Percentiles rank a stretch among this genome's conserved stretches.
These are phyloP conservation scores for Stenurella melanura DNA, from an alignment of 2,888 invertebrate species.

Conservation along the genomic window DNA sequence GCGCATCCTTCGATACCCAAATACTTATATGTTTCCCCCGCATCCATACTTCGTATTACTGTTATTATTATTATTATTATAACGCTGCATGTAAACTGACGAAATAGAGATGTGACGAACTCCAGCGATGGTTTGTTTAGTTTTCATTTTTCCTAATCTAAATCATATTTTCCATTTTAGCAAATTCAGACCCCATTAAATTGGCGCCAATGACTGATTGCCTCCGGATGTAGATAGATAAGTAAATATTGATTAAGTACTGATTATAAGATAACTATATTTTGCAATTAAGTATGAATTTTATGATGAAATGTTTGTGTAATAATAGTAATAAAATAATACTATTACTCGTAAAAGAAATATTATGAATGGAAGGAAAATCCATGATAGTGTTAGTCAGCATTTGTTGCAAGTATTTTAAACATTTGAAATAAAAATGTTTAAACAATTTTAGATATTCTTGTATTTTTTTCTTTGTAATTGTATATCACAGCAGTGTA, in stretches of 20 bases:
- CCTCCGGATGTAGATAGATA: background rate
- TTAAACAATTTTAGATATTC: no score
- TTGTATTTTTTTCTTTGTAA: no score
- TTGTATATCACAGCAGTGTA: no score
- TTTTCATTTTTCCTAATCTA: background rate
- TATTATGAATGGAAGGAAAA: background rate
- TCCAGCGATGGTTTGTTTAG: no score
- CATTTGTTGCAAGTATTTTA: background rate
- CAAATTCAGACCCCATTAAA: background rate
- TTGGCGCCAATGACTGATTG: background rate
- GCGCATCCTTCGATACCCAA: no score
- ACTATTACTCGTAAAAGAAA: background rate
- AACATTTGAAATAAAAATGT: no score
- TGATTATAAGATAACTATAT: background rate
- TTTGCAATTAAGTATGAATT: background rate
- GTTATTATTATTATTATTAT: no score
- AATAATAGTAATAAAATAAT: background rate
- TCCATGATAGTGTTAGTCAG: background rate
- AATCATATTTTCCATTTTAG: background rate
- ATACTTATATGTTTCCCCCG: no score
- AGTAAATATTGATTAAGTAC: slow-evolving; percentile 2
- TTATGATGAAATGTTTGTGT: background rate
- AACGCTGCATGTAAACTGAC: no score
- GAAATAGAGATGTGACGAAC: no score
- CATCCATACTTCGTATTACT: no score